Evolutionary conservation across 2,888 invertebrate species (phyloP), one percentile per base, ranked within the genome.

Genomic region (Dicranocentrus wangi): DNA sequence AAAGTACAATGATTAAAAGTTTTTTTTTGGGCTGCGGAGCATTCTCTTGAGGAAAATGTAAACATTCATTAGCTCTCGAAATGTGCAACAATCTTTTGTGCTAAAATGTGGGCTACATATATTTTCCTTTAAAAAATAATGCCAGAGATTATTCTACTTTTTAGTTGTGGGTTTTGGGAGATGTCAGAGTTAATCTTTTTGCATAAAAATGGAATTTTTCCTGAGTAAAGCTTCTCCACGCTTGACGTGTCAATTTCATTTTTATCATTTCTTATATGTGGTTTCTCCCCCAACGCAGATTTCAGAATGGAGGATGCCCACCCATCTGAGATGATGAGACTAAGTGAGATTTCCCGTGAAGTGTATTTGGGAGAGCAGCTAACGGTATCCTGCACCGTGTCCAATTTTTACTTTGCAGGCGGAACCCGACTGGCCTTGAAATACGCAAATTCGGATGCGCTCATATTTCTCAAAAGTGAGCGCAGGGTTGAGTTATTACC

Each of bases 361-460:
- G 76, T 82, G 28, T 77, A 71, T 19, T 47, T 75, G 13, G 83
- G 83, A 42, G 79, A 82, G 10, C 79, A 79, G 63, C 32, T 83
- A 21, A 70, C 65, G 5, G 61, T 83, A n/a, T 53, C 68, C n/a
- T 83, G 83, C 27, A 83, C 80, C 51, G 73, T 71, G 13, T 82
- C 82, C 23, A 80, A 60, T 32, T 83, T 69, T 28, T 80, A 80
- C 23, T 83, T 83, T 39, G 80, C 82, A 23, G 68, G 72, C 19
- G 83, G 83, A 19, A 71, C 81, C 10, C 53, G 73, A 17, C 23
- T 83, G 15, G 83, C 81, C 32, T 58, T 83, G 61, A 83, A 83
- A 61, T 79, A 65, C 60, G 63, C 42, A 23, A 63, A 61, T 23
- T 75, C 81, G 1, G 65, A 79, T 13, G 39, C 66, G 47, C 61